Percentiles rank a stretch among this genome's conserved stretches.
Evolutionary conservation across 2,797 vertebrate genomes (phyloP).

Genomic region (Molothrus aeneus): DNA sequence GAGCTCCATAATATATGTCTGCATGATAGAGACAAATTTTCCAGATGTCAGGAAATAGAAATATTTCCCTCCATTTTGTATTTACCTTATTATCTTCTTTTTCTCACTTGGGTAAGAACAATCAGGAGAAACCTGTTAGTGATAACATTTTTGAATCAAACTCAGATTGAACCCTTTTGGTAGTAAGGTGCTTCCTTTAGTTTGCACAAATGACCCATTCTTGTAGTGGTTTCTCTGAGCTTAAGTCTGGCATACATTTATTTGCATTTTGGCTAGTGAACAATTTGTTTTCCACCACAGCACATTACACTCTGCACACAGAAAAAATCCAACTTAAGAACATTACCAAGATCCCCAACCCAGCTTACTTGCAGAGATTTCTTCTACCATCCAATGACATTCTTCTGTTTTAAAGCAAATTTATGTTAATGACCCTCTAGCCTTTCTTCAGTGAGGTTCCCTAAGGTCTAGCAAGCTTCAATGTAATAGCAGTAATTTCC

Average conservation of each 20-base stretch:
- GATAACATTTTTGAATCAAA: background rate
- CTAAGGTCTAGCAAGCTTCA: background rate
- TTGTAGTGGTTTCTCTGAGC: background rate
- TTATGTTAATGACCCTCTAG: background rate
- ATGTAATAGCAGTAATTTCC: background rate
- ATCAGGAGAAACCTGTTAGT: background rate
- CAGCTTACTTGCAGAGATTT: background rate
- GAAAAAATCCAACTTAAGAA: accelerated
- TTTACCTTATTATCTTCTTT: background rate
- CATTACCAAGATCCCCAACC: accelerated
- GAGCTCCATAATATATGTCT: background rate
- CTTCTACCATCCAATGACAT: background rate
- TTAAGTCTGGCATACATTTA: background rate
- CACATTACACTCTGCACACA: background rate
- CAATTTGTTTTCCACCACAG: background rate
- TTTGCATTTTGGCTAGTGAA: background rate
- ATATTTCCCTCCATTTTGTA: background rate
- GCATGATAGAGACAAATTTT: background rate
- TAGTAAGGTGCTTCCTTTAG: background rate
- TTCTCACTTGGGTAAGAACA: background rate
- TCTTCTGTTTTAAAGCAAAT: background rate
- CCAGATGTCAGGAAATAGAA: background rate
- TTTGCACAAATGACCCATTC: background rate
- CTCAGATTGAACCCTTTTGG: background rate
- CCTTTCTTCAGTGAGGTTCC: background rate